Base-by-base conservation (phyloP, 2,888 invertebrate genomes). In the Eledone cirrhosa region DNA sequence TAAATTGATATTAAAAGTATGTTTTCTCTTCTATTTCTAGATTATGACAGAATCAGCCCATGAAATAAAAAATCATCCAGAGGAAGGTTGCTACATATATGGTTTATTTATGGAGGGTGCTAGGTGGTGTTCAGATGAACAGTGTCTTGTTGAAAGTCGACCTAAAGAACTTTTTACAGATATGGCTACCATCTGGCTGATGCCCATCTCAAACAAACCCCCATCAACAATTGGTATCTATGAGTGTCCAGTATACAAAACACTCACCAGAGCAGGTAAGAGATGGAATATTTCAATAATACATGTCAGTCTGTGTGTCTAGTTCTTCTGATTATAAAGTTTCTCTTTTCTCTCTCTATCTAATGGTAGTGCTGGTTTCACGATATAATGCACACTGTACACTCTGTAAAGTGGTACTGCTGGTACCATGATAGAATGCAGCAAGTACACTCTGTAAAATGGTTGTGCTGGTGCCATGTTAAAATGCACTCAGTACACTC, bases 161-260 rank as follows among this genome's bases (percentile, higher is more conserved):
- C 90, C 90, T n/a, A 91, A 91, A 81, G 90, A 91, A 78, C 86
- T 91, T 63, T 91, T 87, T 86, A 94, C 94, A 41, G 93, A 94
- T 93, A 89, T 90, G 94, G 93, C 94, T 2, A 93, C 93, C 31
- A 92, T 95, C 78, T 94, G 94, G 92, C 91, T 95, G 88, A 91
- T 93, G 69, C 95, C 95, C 0, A 93, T 94, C 85, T 93, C 94
- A 83, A 91, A 92, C 84, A 93, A 94, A 87, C 91, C 91, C 77
- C 88, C 92, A 24, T 92, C 92, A 0, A 81, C 83, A 5, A 77
- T 69, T 1, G 92, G 92, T 48, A 83, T 89, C 67, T 94, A 94
- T 85, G 91, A 92, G 48, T 94, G 93, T 86, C 94, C 94, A 0
- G 93, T 94, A 77, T 94, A 94, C 88, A 94, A 94, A 89, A 94